Evolutionary conservation across 2,888 invertebrate species (phyloP), one percentile per base, ranked within the genome.

Genomic region (Nephrocerus scutellatus): DNA sequence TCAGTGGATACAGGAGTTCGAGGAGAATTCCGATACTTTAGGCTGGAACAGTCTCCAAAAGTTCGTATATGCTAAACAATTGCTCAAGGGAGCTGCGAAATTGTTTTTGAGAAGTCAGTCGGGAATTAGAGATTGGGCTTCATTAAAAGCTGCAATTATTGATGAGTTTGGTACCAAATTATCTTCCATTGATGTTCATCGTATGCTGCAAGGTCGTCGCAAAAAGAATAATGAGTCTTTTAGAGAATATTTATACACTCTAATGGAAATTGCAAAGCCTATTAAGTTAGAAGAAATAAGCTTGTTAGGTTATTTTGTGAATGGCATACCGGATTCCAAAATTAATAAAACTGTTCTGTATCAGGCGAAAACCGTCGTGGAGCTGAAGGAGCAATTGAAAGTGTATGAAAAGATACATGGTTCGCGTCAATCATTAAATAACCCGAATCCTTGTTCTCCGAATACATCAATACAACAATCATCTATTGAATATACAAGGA

Each of bases 221-320:
- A 44, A 44, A 22, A 34, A 38, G 22, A 24, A 21, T 13, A 33
- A 20, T 3, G 37, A 40, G 16, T 32, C 28, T 2, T 23, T 40
- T 10, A 20, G 19, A n/a, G 46, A 46, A 21, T 45, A 42, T 23
- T 19, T 43, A 2, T 43, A 46, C 30, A 18, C 14, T 7, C 20
- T 43, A 7, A 36, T 33, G 9, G 43, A 41, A 31, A 30, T 41
- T 6, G 43, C 29, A 4, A 46, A 36, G n/a, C 14, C 31, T 15
- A 44, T 41, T 13, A 22, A 29, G 9, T 7, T 41, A 10, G 46
- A 46, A 21, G 43, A 46, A 5, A 36, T 40, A 39, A 46, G 41
- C 19, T 15, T 38, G 5, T 36, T 43, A 6, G 46, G 33, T 9
- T 41, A 43, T 15, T 46, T 38, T 14, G 22, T 30, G 9, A 28